Conservation (phyloP, 2,797 vertebrate genomes). For the Paramormyrops hopkinsi region DNA sequence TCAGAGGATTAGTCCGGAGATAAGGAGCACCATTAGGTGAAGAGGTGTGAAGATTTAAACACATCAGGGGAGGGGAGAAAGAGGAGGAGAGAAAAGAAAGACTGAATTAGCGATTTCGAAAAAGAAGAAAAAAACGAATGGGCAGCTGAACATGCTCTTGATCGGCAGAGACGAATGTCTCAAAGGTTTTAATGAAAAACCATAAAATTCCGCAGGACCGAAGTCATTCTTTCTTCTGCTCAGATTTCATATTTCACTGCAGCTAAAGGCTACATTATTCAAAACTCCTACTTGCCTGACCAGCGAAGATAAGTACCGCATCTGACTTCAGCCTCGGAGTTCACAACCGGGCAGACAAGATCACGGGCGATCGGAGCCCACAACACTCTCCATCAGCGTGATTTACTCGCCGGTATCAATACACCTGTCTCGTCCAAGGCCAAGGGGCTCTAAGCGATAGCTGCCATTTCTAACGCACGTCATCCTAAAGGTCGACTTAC, state of each 20-base stretch:
- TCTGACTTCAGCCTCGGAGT: slow-evolving; percentile 12
- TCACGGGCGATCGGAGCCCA: neutral
- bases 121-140: neutral
- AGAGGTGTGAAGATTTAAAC: slow-evolving; percentile 4
- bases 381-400: neutral
- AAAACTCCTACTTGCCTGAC: neutral
- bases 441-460: neutral
- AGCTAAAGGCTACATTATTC: slow-evolving; percentile 1
- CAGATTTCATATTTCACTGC: neutral
- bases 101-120: neutral
- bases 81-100: neutral
- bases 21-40: neutral
- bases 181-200: neutral
- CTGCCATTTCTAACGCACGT: neutral
- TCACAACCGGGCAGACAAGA: neutral
- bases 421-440: neutral
- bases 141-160: neutral
- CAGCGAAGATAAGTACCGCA: neutral
- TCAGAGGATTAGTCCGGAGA: slow-evolving; percentile 9
- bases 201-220: neutral
- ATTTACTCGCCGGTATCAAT: slow-evolving; percentile 4
- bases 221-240: neutral
- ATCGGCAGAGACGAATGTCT: neutral
- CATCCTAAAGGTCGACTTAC: slow-evolving; percentile 20
- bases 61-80: neutral